Evolutionary conservation across 1,140 invertebrate species (phyloP), one percentile per base, ranked within the genome.

Genomic region (Patella vulgata): DNA sequence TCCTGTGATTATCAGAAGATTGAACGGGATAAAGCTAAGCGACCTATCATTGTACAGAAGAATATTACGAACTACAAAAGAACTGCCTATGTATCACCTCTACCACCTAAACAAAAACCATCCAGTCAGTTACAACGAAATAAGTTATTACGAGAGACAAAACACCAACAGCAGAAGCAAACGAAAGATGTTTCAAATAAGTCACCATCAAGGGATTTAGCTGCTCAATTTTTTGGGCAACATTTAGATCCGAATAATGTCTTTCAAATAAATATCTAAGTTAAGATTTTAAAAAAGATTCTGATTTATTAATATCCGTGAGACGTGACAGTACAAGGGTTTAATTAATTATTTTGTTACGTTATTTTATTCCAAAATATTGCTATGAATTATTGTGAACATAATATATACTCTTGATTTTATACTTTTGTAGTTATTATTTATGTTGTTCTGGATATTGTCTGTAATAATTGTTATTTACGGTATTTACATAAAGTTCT

Each of bases 201-300:
- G n/a, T 47, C 63, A n/a, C 73, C 74, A 27, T 40, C 44, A 9
- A 42, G 74, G 40, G 70, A 78, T 51, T 27, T 77, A 12, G 53
- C 70, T 5, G 58, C 74, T 17, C 68, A 74, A 60, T 78, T 72
- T 59, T 78, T 73, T 53, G 74, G 74, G 28, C 66, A 77, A 42
- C 70, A 66, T 46, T 57, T 78, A 9, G 74, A 78, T 59, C 72
- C 71, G 9, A 71, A 73, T 50, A 56, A 64, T 52, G 52, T 62
- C 11, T 77, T 77, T 46, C 48, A 58, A 11, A 73, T 71, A 50
- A 42, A 53, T 53, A 39, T 61, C 11, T 54, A 25, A n/a, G n/a
- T n/a, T n/a, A n/a, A n/a, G n/a, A n/a, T n/a, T n/a, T n/a, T n/a
- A n/a, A n/a, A n/a, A n/a, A n/a, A n/a, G n/a, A n/a, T n/a, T n/a